Base-by-base conservation (phyloP, 2,113 vertebrate species). In the Donacobius atricapilla region DNA sequence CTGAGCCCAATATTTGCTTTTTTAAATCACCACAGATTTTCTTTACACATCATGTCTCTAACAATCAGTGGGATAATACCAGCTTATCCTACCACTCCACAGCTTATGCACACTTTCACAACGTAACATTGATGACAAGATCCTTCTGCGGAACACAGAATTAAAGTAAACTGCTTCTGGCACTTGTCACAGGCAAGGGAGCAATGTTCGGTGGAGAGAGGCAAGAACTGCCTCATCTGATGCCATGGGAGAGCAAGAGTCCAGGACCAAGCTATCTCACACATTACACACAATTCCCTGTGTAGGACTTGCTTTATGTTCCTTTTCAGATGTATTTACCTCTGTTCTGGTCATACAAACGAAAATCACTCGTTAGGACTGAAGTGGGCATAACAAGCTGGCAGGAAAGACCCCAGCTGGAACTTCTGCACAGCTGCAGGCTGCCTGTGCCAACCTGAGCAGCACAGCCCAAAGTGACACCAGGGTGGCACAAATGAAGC, bases 211-310 rank as follows among this genome's bases (percentile, higher is more conserved):
- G 27, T 18, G 63, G 47, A 87, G 25, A 40, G 17, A 81, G 44
- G 63, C 27, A 72, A 72, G 28, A 39, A 15, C 28, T 47, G 58
- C 23, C n/a, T 47, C 5, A 7, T 1, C 11, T 18, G 58, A 54
- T 39, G 58, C 27, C 33, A 27, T 3, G 8, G 63, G 23, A 69
- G 14, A 54, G 18, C 0, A 0, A 13, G 31, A 47, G 33, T 18
- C 21, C 35, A 13, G 24, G 27, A 37, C 21, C 61, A 78, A 63
- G 30, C 21, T 79, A 60, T 72, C n/a, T 47, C 51, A 39, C 22
- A 33, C 8, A 3, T 4, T 56, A 35, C 2, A 68, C 39, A 10
- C n/a, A 71, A 39, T 7, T 68, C 39, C 47, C 56, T 1, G 4
- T 0, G 1, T 16, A 75, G 25, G 23, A 48, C 73, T 70, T 30